Conservation (phyloP, 2,113 vertebrate species). For the Amphilophus citrinellus region DNA sequence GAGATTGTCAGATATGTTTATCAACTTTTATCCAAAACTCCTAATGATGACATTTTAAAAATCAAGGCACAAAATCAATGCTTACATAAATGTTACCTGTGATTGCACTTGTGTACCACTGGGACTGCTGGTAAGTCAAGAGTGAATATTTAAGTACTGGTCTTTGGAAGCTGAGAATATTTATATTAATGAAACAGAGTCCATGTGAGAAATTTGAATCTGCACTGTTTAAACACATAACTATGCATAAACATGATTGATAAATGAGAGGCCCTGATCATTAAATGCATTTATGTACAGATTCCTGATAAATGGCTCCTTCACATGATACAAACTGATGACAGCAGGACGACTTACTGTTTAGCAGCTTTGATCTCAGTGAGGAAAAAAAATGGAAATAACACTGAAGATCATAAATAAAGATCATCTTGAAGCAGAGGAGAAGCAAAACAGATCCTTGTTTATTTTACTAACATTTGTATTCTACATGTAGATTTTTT, state of each 20-base stretch:
- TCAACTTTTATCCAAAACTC: not conserved
- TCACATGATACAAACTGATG: not conserved
- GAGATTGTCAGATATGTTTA: not conserved
- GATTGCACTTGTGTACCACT: not conserved
- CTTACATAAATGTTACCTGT: too few relatives aligned
- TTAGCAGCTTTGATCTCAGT: not conserved
- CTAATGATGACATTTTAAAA: not conserved
- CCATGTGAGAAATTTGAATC: not conserved
- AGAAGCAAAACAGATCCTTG: not conserved
- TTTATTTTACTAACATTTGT: not conserved
- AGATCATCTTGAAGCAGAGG: not conserved
- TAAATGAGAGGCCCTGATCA: not conserved
- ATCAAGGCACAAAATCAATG: too few relatives aligned
- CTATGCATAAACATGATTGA: not conserved
- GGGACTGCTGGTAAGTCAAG: not conserved
- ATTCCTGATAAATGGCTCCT: not conserved
- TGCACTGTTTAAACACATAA: not conserved
- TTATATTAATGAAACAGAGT: not conserved
- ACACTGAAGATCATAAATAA: constrained; percentile 2
- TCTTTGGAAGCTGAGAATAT: not conserved
- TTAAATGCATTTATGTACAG: constrained; percentile 8
- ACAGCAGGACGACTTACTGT: not conserved
- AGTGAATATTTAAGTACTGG: not conserved
- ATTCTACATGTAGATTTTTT: constrained; percentile 7
- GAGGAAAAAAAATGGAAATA: rapidly evolving